Evolutionary conservation across 2,888 invertebrate genomes (phyloP).

Genomic region (Rapana venosa): DNA sequence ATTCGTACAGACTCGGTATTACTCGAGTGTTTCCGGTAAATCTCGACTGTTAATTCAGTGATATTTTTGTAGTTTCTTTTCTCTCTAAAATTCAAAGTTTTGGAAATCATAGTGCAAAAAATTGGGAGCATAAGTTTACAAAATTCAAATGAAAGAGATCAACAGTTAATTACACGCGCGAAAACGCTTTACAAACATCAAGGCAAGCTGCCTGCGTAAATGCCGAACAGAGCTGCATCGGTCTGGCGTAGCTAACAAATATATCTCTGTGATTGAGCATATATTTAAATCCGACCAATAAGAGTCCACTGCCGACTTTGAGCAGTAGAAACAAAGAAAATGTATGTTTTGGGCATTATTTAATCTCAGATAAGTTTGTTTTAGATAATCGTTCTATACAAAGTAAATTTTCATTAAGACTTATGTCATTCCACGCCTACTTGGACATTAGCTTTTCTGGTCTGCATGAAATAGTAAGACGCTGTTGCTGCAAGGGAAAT

Average conservation of each 20-base stretch:
- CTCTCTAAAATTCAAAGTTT: not conserved
- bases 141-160: not conserved
- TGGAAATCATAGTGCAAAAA: not conserved
- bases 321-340: constrained; percentile 9
- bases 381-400: not conserved
- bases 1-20: not conserved
- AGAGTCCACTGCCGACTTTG: not conserved
- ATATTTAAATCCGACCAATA: constrained; percentile 38
- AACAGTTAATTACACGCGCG: not conserved
- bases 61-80: not conserved
- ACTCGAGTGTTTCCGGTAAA: constrained; percentile 18
- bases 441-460: not conserved
- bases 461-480: no score
- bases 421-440: not conserved
- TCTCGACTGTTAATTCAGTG: not conserved
- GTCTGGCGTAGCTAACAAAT: not conserved
- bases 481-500: not conserved
- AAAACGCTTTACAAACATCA: not conserved
- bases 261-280: constrained; percentile 11
- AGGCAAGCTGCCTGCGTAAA: no score
- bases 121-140: not conserved
- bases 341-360: not conserved
- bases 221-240: constrained; percentile 8
- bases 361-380: not conserved
- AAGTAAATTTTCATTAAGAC: not conserved